Evolutionary conservation across 2,113 vertebrate genomes (phyloP).

Genomic region (Festucalex cinctus): DNA sequence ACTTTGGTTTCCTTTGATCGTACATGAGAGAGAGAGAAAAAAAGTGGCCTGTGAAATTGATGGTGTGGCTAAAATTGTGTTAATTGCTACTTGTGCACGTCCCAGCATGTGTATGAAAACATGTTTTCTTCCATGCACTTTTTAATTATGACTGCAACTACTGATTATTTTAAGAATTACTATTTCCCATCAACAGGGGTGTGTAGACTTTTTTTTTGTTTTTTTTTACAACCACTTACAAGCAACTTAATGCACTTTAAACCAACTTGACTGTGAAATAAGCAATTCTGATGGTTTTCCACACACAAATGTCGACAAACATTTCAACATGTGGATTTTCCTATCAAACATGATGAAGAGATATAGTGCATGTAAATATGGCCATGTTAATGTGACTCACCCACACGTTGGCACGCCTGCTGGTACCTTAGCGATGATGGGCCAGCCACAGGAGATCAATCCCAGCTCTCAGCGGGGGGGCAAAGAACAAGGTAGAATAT

Average conservation of each 20-base stretch:
- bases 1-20: not conserved
- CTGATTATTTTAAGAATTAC: too few species aligned
- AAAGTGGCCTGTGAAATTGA: slow-evolving; percentile 21
- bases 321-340: too few species aligned
- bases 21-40: slow-evolving; percentile 2
- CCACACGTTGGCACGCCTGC: slow-evolving; percentile 13
- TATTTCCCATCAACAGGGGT: too few species aligned
- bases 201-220: too few species aligned
- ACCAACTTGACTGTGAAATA: too few species aligned
- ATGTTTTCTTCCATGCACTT: not conserved
- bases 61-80: slow-evolving; percentile 14
- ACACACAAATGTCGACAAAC: too few species aligned
- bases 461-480: slow-evolving; percentile 39
- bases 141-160: not conserved
- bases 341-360: not conserved
- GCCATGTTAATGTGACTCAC: slow-evolving; percentile 10
- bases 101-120: not conserved
- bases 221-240: too few species aligned
- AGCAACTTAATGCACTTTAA: too few species aligned
- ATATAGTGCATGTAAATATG: not conserved
- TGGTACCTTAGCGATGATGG: slow-evolving; percentile 38
- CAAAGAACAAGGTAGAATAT: slow-evolving; percentile 35
- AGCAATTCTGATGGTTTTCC: too few species aligned
- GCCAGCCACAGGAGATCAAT: slow-evolving; percentile 34
- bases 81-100: slow-evolving; percentile 8